Evolutionary conservation across 2,888 invertebrate species (phyloP), one percentile per base, ranked within the genome.

Genomic region (Stictocephala bisonia): DNA sequence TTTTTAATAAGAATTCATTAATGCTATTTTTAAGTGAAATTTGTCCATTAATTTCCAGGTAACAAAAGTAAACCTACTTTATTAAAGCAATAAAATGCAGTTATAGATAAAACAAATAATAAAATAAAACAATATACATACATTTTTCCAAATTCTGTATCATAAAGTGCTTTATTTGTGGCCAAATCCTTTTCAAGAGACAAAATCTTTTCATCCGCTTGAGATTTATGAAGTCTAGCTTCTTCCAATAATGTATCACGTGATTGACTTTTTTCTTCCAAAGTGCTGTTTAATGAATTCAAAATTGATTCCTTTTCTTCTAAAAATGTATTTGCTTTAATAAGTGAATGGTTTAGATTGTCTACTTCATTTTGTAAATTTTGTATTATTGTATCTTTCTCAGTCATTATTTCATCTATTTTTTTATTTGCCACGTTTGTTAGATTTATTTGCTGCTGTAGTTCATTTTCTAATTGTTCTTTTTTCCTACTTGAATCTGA

Each of bases 331-430:
- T n/a, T n/a, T n/a, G n/a, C n/a, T n/a, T n/a, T n/a, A n/a, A n/a
- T 78, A 75, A 84, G 81, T 81, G 85, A 85, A 79, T 83, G 83
- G 79, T 83, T 83, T 27, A 86, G 75, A 44, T 80, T 79, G 76
- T 86, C 85, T 72, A 86, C 78, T 76, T 85, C 83, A 56, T 79
- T 78, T 71, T 85, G 79, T 75, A 87, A 85, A 75, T 85, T 84
- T 77, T 84, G 85, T 26, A 86, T 76, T 69, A 85, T 79, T 13
- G 83, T 82, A 82, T 85, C 86, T 83, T 86, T 86, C 0, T 84
- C 82, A 1, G 84, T 83, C 69, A 85, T 84, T 80, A 85, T 85
- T 70, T 85, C 83, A 77, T 84, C 82, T 76, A 86, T 82, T 73
- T 41, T 41, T 7, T 9, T 64, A 26, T 64, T 64, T 27, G 20